Base-by-base conservation (phyloP, 1,140 invertebrate genomes). In the Drosophila tropicalis region DNA sequence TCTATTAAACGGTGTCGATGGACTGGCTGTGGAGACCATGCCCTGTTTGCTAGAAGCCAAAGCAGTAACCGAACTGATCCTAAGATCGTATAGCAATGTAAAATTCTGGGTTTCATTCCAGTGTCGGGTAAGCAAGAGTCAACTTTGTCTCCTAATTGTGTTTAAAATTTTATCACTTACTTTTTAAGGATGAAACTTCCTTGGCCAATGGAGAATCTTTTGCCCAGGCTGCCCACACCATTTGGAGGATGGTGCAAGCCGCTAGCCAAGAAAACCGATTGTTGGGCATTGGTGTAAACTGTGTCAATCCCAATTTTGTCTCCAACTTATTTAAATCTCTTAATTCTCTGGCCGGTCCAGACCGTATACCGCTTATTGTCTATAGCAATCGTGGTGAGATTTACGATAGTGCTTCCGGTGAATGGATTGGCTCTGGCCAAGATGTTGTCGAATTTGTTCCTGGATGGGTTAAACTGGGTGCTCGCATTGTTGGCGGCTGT, bases 11-110 rank as follows among this genome's bases (percentile, higher is more conserved):
- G 96, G 96, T 10, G 95, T 96, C 1, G 96, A 98, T 92, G 85
- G 98, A 0, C 86, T 99, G 36, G 97, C 97, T 9, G 92, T 98
- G 68, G 98, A 99, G 92, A 99, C 98, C 0, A 96, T 98, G 75
- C 98, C 98, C 10, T 96, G 96, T 68, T 64, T 90, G 13, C 93
- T 94, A 58, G 98, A 99, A 93, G 98, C 96, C 0, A 93, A 96
- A 91, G 96, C 96, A 80, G 91, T 98, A 1, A 93, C 97, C 2
- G 94, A 96, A 54, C 91, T 98, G 22, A 85, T 98, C 13, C 93
- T 94, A 47, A 92, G 94, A 4, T 94, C 97, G 70, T 97, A 95
- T 92, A 95, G 95, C 13, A 79, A 93, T 36, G 91, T 93, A 0
- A 96, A 95, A 91, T 96, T 96, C 10, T 98, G 97, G 96, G 91